Evolutionary conservation across 2,113 vertebrate species (phyloP).

Genomic region (Dascyllus trimaculatus): DNA sequence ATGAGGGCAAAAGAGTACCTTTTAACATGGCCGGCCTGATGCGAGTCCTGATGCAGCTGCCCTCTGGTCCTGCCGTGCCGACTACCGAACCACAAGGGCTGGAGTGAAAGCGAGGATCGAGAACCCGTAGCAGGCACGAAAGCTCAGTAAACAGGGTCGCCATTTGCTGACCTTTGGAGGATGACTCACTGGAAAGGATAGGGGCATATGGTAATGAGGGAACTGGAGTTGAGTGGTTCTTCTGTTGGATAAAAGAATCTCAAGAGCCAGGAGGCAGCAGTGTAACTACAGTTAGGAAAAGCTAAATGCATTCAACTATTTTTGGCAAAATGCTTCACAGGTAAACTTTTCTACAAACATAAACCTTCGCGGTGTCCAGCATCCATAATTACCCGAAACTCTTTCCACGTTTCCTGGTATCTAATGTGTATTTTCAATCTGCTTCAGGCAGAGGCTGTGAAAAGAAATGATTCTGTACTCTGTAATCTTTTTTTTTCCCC

Average conservation of each 20-base stretch:
- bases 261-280: neutral
- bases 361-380: too few relatives aligned
- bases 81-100: conserved; percentile 19
- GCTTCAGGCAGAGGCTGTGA: too few relatives aligned
- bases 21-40: conserved; percentile 52
- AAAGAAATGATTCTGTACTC: too few relatives aligned
- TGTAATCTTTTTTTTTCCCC: too few relatives aligned
- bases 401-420: too few relatives aligned
- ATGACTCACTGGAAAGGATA: conserved; percentile 48
- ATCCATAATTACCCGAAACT: too few relatives aligned
- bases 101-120: conserved; percentile 16
- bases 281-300: neutral
- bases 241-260: conserved; percentile 24
- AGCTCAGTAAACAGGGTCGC: conserved; percentile 53
- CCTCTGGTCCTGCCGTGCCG: conserved; percentile 36
- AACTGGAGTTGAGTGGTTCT: neutral
- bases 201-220: conserved; percentile 32
- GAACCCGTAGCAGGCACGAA: conserved; percentile 22
- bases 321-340: neutral
- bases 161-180: conserved; percentile 49
- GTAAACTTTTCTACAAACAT: neutral
- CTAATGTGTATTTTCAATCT: neutral
- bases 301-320: neutral
- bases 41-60: conserved; percentile 46
- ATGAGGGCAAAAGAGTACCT: conserved; percentile 50